phyloP scores from a whole-genome alignment of 2,797 vertebrate genomes.

The Molossus molossus region DNA sequence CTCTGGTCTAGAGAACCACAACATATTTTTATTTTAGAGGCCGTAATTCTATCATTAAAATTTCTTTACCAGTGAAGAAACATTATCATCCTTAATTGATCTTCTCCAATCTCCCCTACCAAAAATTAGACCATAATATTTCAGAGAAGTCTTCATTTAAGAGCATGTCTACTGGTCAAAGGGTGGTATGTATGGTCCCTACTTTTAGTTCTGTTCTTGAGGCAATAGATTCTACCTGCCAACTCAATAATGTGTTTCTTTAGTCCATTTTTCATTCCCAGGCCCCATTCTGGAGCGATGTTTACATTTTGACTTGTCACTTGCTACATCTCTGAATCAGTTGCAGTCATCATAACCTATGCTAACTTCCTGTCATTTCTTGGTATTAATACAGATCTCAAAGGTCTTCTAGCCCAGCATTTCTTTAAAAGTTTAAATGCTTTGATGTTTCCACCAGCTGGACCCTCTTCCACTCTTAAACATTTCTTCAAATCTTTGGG shows the following conservation, averaged over 20 bases:
- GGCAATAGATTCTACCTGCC: not conserved
- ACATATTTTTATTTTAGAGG: not conserved
- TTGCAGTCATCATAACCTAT: not conserved
- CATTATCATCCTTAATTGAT: not conserved
- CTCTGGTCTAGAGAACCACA: not conserved
- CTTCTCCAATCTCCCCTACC: not conserved
- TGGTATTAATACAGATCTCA: not conserved
- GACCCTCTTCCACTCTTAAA: not conserved
- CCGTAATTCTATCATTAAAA: not conserved
- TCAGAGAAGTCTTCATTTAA: not conserved
- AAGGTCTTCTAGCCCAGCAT: not conserved
- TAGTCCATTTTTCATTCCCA: not conserved
- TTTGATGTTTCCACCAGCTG: not conserved
- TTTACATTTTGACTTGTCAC: not conserved
- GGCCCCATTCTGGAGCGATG: not conserved
- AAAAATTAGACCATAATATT: constrained; percentile 47
- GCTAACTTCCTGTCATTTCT: not conserved
- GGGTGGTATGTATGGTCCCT: not conserved
- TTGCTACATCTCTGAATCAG: not conserved
- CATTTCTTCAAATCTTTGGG: not conserved
- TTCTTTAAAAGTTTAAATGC: not conserved
- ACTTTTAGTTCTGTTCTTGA: constrained; percentile 17
- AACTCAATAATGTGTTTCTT: not conserved
- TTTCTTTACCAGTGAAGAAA: constrained; percentile 25
- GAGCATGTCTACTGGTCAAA: not conserved